Base-by-base conservation (phyloP, 2,888 invertebrate species). In the Drosophila paramelanica region DNA sequence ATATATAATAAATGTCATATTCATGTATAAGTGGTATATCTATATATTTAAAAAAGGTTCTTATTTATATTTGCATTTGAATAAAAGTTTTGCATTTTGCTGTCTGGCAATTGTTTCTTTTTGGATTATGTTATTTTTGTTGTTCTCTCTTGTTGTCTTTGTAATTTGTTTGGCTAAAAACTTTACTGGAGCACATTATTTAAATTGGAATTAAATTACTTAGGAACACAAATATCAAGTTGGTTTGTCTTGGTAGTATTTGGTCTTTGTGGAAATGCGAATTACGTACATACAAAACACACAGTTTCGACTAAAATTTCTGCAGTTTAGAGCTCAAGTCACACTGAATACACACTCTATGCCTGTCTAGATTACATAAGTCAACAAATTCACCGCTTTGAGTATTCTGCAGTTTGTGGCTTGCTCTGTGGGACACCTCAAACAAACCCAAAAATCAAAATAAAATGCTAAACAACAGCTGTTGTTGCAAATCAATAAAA, bases 41-140 rank as follows among this genome's bases (percentile, higher is more conserved):
- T 31, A 55, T 42, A 51, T 55, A 36, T 60, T 66, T 68, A 23
- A 36, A 65, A 51, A 62, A 55, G 50, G 67, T 55, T 50, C 13
- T 59, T 61, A 60, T 60, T 79, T 82, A 75, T 68, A 71, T 75
- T 81, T 84, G 85, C 90, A 91, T 92, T 92, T 79, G 59, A 74
- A 65, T 31, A 65, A 67, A 71, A 68, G 62, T 68, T 75, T 70
- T 52, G 77, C 69, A 73, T 69, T 75, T 81, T 60, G 58, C 67
- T 78, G 75, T 70, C 68, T 79, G 77, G 75, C 73, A 52, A 58
- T 61, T 45, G 75, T 75, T 69, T 78, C 59, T 49, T 60, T 10
- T 73, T 73, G 73, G 59, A 62, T 67, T 60, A 65, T 77, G 52
- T 61, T 58, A 33, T 62, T 69, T 25, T 56, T 56, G 56, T 25